Base-by-base conservation (phyloP, 2,888 invertebrate species). In the Drosophila planitibia region DNA sequence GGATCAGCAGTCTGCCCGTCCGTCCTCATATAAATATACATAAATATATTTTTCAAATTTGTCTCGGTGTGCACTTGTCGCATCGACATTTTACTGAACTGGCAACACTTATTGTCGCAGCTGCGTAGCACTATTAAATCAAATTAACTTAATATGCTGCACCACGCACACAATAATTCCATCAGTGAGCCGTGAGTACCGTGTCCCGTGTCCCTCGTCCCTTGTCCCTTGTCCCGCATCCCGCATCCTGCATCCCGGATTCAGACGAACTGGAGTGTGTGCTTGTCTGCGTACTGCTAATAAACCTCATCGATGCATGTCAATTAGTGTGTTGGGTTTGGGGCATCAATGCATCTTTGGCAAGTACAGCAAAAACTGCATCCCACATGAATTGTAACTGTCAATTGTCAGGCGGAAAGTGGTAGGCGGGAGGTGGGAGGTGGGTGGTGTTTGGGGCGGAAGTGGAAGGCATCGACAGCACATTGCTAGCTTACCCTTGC, bases 241-340 rank as follows among this genome's bases (percentile, higher is more conserved):
- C 25, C 3, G 22, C 33, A 57, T n/a, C 22, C 7, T 28, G 44
- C 3, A 10, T 19, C 51, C 62, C 30, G 30, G 54, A 51, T 25
- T 37, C 54, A 25, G 54, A 28, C 41, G 57, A 49, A 61, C n/a
- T 62, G 63, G 47, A 76, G 76, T 70, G 77, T 65, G 54, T 72
- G 69, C 65, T 59, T 79, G 88, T 85, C 88, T 82, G 85, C 88
- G 85, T 71, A 75, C 79, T 74, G 85, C 90, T 90, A 90, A 85
- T 85, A 85, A 85, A 90, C 84, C 79, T 85, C 85, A 85, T 88
- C 89, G 86, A 88, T 90, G 85, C 85, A 90, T 90, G 90, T 89
- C 85, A 85, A 85, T 85, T 85, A 85, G 85, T 74, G 73, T 39
- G 68, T 49, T 16, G 37, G 19, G 19, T 14, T 28, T 39, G 66